Conservation (phyloP, 2,113 vertebrate species). For the Acrocephalus arundinaceus region DNA sequence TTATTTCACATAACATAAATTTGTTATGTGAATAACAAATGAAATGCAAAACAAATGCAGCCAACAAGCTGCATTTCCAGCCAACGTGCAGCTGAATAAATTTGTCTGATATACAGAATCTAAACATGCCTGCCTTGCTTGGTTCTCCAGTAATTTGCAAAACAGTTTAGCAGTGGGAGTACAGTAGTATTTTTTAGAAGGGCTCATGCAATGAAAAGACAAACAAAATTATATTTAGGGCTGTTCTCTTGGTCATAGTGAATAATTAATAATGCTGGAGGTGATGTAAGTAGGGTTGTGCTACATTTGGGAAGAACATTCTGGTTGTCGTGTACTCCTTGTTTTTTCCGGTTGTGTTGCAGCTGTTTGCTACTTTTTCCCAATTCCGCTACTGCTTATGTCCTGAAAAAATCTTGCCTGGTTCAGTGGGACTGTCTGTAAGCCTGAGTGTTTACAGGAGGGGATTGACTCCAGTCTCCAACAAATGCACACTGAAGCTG, state of each 20-base stretch:
- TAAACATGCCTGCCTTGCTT: not conserved
- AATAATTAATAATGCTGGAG: slow-evolving; percentile 47
- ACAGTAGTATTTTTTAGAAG: not conserved
- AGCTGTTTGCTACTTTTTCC: slow-evolving; percentile 28
- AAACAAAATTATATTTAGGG: slow-evolving; percentile 27
- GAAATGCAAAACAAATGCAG: too few species aligned
- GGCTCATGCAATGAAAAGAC: not conserved
- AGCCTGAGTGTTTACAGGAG: not conserved
- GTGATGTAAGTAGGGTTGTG: slow-evolving; percentile 33
- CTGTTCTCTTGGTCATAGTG: not conserved
- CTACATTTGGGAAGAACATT: slow-evolving; percentile 44
- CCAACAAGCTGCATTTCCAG: too few species aligned
- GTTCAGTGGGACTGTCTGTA: not conserved
- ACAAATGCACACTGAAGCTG: not conserved
- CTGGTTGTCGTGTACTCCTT: slow-evolving; percentile 15
- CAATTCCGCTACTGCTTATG: not conserved
- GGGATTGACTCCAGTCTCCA: not conserved
- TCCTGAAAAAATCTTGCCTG: not conserved
- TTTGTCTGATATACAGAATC: not conserved
- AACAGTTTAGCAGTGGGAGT: not conserved
- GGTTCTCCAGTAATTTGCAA: not conserved
- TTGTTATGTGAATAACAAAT: too few species aligned
- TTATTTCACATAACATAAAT: not conserved
- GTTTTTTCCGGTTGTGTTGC: slow-evolving; percentile 18
- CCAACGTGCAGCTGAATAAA: not conserved